Conservation (phyloP, 2,888 invertebrate species). For the Sinopyrophorus schimmeli region DNA sequence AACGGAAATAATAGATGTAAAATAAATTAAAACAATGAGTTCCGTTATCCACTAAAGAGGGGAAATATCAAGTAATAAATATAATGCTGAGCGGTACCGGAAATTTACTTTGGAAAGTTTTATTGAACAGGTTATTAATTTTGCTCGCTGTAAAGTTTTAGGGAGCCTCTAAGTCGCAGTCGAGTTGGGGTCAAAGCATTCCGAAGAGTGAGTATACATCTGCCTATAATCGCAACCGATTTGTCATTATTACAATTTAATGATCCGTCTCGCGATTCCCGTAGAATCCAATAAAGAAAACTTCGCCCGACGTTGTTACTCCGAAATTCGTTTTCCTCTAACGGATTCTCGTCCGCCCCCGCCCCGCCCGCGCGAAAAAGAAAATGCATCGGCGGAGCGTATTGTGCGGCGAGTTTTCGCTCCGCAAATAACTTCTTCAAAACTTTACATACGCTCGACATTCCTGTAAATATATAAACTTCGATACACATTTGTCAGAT, state of each 20-base stretch:
- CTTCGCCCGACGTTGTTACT: slow-evolving; percentile 1
- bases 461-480: slow-evolving; percentile 29
- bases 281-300: slow-evolving; percentile 13
- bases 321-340: slow-evolving; percentile 1
- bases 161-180: slow-evolving; percentile 19
- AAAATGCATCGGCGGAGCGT: neutral
- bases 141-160: slow-evolving; percentile 31
- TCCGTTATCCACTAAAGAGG: slow-evolving; percentile 38
- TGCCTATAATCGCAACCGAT: slow-evolving; percentile 19
- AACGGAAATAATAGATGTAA: slow-evolving; percentile 38
- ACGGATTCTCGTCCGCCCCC: neutral
- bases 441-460: slow-evolving; percentile 18
- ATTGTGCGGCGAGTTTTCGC: slow-evolving; percentile 3
- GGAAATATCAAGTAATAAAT: slow-evolving; percentile 48
- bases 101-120: slow-evolving; percentile 51
- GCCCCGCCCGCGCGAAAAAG: neutral
- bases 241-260: slow-evolving; percentile 22
- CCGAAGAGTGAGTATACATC: slow-evolving; percentile 16
- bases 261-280: slow-evolving; percentile 17
- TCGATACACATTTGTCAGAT: slow-evolving; percentile 31
- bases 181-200: slow-evolving; percentile 12
- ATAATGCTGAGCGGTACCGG: slow-evolving; percentile 47
- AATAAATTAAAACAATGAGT: slow-evolving; percentile 47
- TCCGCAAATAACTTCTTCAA: slow-evolving; percentile 14
- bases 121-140: slow-evolving; percentile 50